phyloP scores from a whole-genome alignment of 2,797 vertebrate species.

The Poliocrania exsul region DNA sequence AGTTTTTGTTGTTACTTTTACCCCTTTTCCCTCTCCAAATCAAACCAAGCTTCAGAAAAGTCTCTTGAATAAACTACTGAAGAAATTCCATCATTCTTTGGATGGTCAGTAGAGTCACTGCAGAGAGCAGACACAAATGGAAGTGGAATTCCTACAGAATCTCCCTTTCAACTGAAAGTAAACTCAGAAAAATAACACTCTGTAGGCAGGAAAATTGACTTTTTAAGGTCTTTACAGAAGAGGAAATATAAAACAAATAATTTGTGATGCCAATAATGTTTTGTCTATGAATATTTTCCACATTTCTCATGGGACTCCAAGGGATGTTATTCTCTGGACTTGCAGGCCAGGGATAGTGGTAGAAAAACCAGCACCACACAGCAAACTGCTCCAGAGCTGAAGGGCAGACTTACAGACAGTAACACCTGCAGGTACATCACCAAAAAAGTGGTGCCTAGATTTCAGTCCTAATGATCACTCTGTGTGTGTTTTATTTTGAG shows the following conservation, averaged over 20 bases:
- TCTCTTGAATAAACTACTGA: not conserved
- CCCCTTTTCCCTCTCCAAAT: not conserved
- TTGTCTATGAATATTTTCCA: not conserved
- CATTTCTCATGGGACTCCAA: not conserved
- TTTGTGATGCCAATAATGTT: not conserved
- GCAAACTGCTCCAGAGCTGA: not conserved
- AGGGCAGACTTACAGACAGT: not conserved
- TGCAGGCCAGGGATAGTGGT: rapidly evolving
- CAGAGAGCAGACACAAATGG: not conserved
- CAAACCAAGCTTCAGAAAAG: not conserved
- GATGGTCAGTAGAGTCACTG: not conserved
- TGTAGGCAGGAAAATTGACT: not conserved
- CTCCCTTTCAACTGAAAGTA: not conserved
- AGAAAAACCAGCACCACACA: not conserved
- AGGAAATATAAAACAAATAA: not conserved
- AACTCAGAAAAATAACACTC: not conserved
- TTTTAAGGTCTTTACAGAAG: not conserved
- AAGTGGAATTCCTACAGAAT: not conserved
- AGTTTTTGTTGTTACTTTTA: not conserved
- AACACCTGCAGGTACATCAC: not conserved
- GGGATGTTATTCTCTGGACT: not conserved
- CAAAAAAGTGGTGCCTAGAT: not conserved
- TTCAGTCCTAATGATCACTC: not conserved
- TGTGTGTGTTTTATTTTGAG: not conserved
- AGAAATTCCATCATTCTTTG: not conserved